phyloP scores from a whole-genome alignment of 1,140 invertebrate genomes.

The Homarus americanus region DNA sequence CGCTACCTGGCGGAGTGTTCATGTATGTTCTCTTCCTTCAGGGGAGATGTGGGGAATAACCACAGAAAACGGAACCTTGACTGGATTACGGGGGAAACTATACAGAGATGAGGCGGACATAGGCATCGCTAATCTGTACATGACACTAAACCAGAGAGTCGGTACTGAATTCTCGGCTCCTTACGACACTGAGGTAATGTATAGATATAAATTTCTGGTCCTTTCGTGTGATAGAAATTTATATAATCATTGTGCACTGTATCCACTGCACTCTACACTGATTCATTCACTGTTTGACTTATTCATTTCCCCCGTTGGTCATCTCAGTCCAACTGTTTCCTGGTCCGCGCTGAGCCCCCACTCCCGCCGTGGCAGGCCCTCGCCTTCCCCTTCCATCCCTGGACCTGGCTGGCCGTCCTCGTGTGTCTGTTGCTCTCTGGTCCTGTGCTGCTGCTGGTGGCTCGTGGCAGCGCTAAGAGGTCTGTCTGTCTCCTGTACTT shows the following conservation, averaged over 20 bases:
- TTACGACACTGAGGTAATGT: neutral
- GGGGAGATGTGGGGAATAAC: neutral
- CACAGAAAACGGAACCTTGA: neutral
- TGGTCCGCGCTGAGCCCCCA: conserved; percentile 8
- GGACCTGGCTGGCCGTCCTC: conserved; percentile 11
- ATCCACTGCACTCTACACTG: too few relatives aligned
- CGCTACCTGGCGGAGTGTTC: too few relatives aligned
- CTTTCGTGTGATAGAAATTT: too few relatives aligned
- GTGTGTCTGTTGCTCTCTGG: conserved; percentile 6
- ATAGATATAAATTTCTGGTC: too few relatives aligned
- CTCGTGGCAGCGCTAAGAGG: neutral
- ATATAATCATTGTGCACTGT: too few relatives aligned
- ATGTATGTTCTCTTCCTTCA: neutral
- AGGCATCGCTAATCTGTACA: neutral
- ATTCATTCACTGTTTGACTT: too few relatives aligned
- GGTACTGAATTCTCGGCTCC: neutral
- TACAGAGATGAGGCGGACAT: neutral
- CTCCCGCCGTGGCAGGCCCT: conserved; percentile 20
- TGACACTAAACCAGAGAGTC: neutral
- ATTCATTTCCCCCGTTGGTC: neutral
- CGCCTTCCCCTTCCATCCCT: neutral
- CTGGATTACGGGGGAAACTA: neutral
- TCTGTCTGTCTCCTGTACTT: neutral
- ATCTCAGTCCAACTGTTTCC: conserved; percentile 12
- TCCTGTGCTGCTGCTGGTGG: neutral